Evolutionary conservation across 2,888 invertebrate genomes (phyloP).

Genomic region (Cheilosia variabilis): DNA sequence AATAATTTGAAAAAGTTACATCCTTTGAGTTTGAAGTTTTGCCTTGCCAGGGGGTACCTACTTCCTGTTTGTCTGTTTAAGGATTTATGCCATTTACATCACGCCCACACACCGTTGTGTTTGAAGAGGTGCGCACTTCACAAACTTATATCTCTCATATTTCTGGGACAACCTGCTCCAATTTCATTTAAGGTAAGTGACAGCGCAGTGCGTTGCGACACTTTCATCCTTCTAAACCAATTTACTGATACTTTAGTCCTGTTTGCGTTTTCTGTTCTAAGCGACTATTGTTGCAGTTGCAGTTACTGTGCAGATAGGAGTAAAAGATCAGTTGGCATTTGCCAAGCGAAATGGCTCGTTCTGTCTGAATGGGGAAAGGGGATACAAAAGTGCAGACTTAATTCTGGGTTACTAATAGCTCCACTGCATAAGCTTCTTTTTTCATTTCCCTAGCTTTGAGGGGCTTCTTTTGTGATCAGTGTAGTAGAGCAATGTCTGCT

Average conservation of each 20-base stretch:
- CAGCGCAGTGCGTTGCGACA: slow-evolving; percentile 13
- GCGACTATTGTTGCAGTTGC: too few relatives aligned
- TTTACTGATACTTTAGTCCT: neutral
- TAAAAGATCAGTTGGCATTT: too few relatives aligned
- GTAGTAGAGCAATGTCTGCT: too few relatives aligned
- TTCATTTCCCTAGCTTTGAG: too few relatives aligned
- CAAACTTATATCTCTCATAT: neutral
- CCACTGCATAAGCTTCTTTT: too few relatives aligned
- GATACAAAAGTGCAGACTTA: too few relatives aligned
- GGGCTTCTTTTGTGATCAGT: too few relatives aligned
- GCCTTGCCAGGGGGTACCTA: slow-evolving; percentile 8
- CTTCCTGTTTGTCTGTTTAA: slow-evolving; percentile 17
- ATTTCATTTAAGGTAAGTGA: neutral
- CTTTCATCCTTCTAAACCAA: slow-evolving; percentile 19
- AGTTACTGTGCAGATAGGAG: too few relatives aligned
- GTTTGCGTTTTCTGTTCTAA: too few relatives aligned
- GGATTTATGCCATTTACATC: slow-evolving; percentile 33
- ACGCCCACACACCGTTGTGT: neutral
- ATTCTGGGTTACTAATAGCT: too few relatives aligned
- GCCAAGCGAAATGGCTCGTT: too few relatives aligned
- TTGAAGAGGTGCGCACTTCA: neutral
- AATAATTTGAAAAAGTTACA: slow-evolving; percentile 39
- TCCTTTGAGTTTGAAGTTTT: slow-evolving; percentile 41
- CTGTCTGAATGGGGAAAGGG: too few relatives aligned
- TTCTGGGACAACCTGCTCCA: neutral